Evolutionary conservation across 1,140 invertebrate genomes (phyloP).

Genomic region (Lucilia sericata): DNA sequence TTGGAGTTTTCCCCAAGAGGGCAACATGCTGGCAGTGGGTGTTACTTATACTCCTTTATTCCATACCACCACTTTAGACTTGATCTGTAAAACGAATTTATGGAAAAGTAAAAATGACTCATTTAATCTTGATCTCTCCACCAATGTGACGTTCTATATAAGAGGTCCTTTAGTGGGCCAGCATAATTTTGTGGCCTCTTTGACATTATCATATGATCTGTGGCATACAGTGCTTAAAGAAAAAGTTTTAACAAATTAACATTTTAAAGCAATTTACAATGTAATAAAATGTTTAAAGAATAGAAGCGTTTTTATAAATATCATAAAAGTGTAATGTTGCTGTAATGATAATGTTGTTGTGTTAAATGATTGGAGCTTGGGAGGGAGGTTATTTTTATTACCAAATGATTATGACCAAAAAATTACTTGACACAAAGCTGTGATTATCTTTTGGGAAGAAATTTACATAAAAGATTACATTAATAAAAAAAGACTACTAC

Average conservation of each 20-base stretch:
- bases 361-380: too few relatives aligned
- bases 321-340: neutral
- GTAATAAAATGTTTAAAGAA: neutral
- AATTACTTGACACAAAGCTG: conserved; percentile 30
- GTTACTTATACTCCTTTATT: neutral
- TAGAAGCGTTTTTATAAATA: neutral
- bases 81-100: conserved; percentile 10
- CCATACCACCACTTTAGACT: neutral
- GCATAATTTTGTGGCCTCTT: neutral
- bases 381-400: conserved; percentile 12
- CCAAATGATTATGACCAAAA: conserved; percentile 42
- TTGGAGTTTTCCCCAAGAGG: neutral
- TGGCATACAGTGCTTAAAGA: neutral
- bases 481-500: neutral
- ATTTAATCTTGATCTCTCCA: neutral
- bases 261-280: neutral
- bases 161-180: neutral
- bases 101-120: neutral
- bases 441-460: conserved; percentile 5
- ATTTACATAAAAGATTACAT: neutral
- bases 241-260: neutral
- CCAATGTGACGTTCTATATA: neutral
- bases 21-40: neutral
- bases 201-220: conserved; percentile 16
- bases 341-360: neutral